These are phyloP conservation scores for Henricia sp. DNA, from an alignment of 53 echinoderm and acorn worm genomes.

Conservation along the genomic window DNA sequence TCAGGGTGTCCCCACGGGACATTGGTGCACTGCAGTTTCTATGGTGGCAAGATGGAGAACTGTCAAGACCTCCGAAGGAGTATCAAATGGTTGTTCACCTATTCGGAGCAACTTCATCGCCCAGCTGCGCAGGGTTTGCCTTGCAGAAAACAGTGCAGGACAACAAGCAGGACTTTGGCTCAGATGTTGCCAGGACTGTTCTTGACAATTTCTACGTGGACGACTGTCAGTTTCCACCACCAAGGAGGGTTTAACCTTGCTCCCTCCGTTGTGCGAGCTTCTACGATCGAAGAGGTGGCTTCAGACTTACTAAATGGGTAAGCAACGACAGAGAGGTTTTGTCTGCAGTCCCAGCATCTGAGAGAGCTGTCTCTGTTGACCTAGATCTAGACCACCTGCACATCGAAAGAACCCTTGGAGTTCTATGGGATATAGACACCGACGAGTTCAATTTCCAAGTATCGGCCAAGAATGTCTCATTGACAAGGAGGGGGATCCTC, in stretches of 20 bases:
- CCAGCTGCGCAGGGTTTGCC: constrained; percentile 65
- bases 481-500: constrained; percentile 66
- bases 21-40: constrained; percentile 62
- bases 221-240: constrained; percentile 63
- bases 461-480: constrained; percentile 25
- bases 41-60: constrained; percentile 73
- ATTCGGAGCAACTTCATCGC: constrained; percentile 72
- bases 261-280: constrained; percentile 20
- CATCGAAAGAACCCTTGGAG: constrained; percentile 45
- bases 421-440: constrained; percentile 45
- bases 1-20: constrained; percentile 54
- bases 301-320: constrained; percentile 74
- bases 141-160: constrained; percentile 63
- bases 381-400: constrained; percentile 40
- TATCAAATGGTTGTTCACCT: constrained; percentile 68
- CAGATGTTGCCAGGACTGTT: constrained; percentile 36
- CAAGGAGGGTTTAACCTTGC: constrained; percentile 21
- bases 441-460: constrained; percentile 50
- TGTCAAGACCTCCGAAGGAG: constrained; percentile 5
- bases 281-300: constrained; percentile 63
- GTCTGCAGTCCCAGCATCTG: constrained; percentile 52
- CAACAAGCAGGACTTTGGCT: constrained; percentile 17
- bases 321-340: constrained; percentile 63
- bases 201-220: constrained; percentile 69
- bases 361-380: constrained; percentile 52